Percentiles rank a stretch among this genome's conserved stretches.
Evolutionary conservation across 2,888 invertebrate genomes (phyloP).

Genomic region (Andrena minutula): DNA sequence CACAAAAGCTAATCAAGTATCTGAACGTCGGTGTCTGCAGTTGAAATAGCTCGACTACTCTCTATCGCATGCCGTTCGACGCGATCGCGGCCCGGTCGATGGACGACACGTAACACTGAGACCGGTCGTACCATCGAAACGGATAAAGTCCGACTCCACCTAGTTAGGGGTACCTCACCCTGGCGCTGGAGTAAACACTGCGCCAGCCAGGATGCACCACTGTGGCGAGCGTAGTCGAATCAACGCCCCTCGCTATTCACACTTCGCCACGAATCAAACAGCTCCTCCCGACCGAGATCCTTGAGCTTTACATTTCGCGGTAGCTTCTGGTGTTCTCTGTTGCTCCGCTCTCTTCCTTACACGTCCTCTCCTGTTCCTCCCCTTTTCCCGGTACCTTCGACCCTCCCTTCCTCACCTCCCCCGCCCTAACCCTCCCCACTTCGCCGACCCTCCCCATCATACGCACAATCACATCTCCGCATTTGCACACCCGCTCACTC

Average conservation of each 20-base stretch:
- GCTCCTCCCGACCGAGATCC: not conserved
- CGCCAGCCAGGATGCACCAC: constrained; percentile 71
- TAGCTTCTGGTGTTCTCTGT: not conserved
- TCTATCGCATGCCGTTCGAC: not conserved
- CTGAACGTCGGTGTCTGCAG: no score
- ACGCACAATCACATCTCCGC: not conserved
- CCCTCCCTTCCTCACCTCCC: not conserved
- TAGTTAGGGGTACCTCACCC: constrained; percentile 62
- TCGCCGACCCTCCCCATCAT: not conserved
- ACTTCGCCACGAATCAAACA: constrained; percentile 31
- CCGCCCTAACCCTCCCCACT: not conserved
- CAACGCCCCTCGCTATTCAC: constrained; percentile 60
- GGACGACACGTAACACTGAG: constrained; percentile 17
- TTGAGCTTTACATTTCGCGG: not conserved
- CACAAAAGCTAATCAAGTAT: constrained; percentile 3
- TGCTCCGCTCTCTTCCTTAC: not conserved
- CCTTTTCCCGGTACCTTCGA: constrained; percentile 2
- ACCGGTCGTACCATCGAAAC: constrained; percentile 37
- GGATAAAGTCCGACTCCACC: constrained; percentile 59
- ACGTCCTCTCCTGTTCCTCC: not conserved
- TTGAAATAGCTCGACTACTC: not conserved
- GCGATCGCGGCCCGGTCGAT: not conserved
- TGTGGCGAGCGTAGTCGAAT: constrained; percentile 50
- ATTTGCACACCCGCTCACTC: constrained; percentile 4
- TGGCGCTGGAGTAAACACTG: constrained; percentile 70